Percentiles rank a stretch among this genome's conserved stretches.
phyloP scores from a whole-genome alignment of 1,140 invertebrate species.

The Drosophila subobscura region DNA sequence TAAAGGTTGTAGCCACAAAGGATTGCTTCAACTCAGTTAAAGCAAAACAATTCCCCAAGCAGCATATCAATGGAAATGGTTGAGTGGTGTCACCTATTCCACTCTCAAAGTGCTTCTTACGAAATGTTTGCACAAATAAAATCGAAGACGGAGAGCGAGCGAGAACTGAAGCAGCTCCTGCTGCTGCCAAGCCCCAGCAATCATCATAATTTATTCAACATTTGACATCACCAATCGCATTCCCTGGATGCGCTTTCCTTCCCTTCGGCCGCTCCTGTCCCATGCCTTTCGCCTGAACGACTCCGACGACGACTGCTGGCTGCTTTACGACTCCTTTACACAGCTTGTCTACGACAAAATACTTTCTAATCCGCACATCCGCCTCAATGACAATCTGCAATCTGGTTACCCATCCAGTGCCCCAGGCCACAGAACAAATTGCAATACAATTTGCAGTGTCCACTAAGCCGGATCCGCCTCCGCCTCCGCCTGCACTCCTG shows the following conservation, averaged over 20 bases:
- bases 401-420: slow-evolving; percentile 19
- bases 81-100: too few relatives aligned
- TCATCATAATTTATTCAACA: slow-evolving; percentile 14
- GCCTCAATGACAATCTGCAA: slow-evolving; percentile 43
- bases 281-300: not conserved
- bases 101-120: too few relatives aligned
- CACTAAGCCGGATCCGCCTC: slow-evolving; percentile 28
- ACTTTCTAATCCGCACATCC: slow-evolving; percentile 37
- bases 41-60: too few relatives aligned
- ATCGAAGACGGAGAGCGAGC: too few relatives aligned
- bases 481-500: slow-evolving; percentile 3
- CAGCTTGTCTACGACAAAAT: slow-evolving; percentile 25
- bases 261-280: too few relatives aligned
- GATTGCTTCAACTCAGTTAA: too few relatives aligned
- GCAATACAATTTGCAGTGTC: slow-evolving; percentile 50
- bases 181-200: not conserved
- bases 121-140: too few relatives aligned
- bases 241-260: not conserved
- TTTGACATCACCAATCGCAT: not conserved
- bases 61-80: too few relatives aligned
- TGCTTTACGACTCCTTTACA: not conserved
- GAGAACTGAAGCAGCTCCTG: too few relatives aligned
- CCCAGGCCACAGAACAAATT: slow-evolving; percentile 37
- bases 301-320: too few relatives aligned
- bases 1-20: too few relatives aligned